Evolutionary conservation across 2,797 vertebrate species (phyloP), one percentile per base, ranked within the genome.

Genomic region (Coranthus polyacanthus): DNA sequence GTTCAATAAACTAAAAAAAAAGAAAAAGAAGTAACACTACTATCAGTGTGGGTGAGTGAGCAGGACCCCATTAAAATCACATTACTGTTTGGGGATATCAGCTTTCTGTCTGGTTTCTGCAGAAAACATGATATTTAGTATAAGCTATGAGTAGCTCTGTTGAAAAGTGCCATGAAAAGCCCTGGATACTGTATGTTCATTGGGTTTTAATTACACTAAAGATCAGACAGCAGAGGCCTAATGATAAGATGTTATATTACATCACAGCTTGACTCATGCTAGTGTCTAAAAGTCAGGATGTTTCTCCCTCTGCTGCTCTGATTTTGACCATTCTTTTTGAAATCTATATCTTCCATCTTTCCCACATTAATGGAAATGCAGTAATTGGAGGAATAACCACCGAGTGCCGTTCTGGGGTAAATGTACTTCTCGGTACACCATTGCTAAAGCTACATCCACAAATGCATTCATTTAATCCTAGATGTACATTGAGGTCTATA

Each of bases 11-110:
- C 24, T 52, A 55, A 37, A 43, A 21, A 58, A 20, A 44, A 26
- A 10, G 18, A 20, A 44, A 26, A 10, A 16, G 44, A 46, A 78
- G 71, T 42, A 45, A 50, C 10, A 7, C 22, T 87, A 32, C 71
- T 50, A 68, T 83, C 47, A 77, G 46, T 59, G 13, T 41, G 81
- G 78, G 58, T 41, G 61, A 68, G 72, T 42, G 70, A 68, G 67
- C 45, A 29, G 53, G 52, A 66, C 74, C 37, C 87, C 90, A 90
- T 89, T 92, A 93, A 93, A 92, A 76, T 36, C 79, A 84, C 85
- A 89, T 83, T 85, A 88, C 67, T 64, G 83, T 84, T 62, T 17
- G 56, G 46, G 57, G 51, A 26, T 74, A 90, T 93, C 87, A 9
- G 26, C 72, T 93, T 92, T 90, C 92, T 86, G 78, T 76, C 78